Evolutionary conservation across 23 tunicate genomes (phyloP).

Genomic region (Oikopleura vanhoeffeni): DNA sequence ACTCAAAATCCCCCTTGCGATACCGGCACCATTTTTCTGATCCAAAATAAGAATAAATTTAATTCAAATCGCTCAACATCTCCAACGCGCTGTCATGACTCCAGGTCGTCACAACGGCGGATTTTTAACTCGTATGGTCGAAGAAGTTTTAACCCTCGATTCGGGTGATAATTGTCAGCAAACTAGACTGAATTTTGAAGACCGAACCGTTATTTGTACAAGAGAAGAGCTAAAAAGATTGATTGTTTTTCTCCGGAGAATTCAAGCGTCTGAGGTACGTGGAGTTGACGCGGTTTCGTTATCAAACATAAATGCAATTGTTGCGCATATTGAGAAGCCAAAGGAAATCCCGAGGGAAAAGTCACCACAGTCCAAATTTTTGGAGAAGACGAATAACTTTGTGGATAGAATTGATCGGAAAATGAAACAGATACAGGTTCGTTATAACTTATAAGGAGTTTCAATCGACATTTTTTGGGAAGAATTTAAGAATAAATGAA

Average conservation of each 20-base stretch:
- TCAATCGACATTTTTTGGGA: too few relatives aligned
- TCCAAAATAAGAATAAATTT: too few relatives aligned
- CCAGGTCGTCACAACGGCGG: background rate
- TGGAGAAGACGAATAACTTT: background rate
- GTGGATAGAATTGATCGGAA: background rate
- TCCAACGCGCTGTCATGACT: background rate
- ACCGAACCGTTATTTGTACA: background rate
- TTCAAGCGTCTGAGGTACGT: conserved; percentile 53
- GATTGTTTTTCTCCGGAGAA: background rate
- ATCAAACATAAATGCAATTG: conserved; percentile 10
- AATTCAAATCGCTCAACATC: conserved; percentile 72
- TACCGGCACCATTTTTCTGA: too few relatives aligned
- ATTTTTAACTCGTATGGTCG: conserved; percentile 2
- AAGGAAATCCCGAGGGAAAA: background rate
- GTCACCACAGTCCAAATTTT: background rate
- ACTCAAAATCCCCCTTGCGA: too few relatives aligned
- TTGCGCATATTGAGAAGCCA: background rate
- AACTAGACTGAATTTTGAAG: background rate
- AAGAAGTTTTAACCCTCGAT: conserved; percentile 7
- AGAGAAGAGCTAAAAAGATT: background rate
- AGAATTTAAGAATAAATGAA: too few relatives aligned
- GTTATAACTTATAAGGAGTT: too few relatives aligned
- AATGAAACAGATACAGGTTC: background rate
- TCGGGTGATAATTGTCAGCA: background rate
- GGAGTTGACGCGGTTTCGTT: conserved; percentile 82